phyloP scores from a whole-genome alignment of 2,888 invertebrate species.

The Mythimna pallens region DNA sequence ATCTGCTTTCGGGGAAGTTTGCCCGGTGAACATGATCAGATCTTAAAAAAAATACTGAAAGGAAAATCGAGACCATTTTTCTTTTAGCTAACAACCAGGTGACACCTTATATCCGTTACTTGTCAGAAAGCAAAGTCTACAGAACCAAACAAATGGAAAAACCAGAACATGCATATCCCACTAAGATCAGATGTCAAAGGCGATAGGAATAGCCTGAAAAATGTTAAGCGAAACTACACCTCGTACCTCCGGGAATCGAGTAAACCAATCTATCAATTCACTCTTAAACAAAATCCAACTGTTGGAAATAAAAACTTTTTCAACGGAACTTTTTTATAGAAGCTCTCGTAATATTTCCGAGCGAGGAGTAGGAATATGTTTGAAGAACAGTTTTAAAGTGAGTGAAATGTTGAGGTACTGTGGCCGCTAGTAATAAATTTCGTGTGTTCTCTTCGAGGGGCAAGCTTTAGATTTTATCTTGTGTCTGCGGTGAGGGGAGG shows the following conservation, averaged over 20 bases:
- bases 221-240: slow-evolving; percentile 14
- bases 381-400: slow-evolving; percentile 21
- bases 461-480: slow-evolving; percentile 38
- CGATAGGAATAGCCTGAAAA: background rate
- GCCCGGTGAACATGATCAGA: too few species aligned
- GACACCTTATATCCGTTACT: background rate
- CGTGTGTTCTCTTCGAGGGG: slow-evolving; percentile 16
- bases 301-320: slow-evolving; percentile 22
- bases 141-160: slow-evolving; percentile 2
- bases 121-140: background rate
- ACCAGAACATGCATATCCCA: slow-evolving; percentile 19
- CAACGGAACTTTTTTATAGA: background rate
- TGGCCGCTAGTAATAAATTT: slow-evolving; percentile 39
- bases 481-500: background rate
- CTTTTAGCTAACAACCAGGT: background rate
- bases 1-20: too few species aligned
- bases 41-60: background rate
- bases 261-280: slow-evolving; percentile 37
- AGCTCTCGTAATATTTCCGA: slow-evolving; percentile 21
- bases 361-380: slow-evolving; percentile 23
- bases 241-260: background rate
- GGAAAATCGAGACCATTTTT: background rate
- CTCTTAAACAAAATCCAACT: slow-evolving; percentile 36
- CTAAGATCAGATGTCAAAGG: slow-evolving; percentile 21
- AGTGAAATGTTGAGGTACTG: slow-evolving; percentile 37